Conservation (phyloP, 2,113 vertebrate genomes). For the Myiozetetes cayanensis region DNA sequence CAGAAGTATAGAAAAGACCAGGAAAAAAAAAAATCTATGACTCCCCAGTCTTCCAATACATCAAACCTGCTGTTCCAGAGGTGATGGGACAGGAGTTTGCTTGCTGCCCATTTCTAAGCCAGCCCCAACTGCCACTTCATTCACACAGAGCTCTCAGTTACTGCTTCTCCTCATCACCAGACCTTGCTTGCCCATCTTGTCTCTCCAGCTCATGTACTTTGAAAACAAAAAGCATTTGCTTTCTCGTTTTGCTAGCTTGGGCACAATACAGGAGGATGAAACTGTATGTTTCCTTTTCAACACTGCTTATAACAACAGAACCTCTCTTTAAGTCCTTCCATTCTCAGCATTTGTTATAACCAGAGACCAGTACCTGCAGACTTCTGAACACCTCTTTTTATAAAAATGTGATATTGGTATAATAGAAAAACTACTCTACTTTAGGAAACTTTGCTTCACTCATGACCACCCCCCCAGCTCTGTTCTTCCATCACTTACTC, state of each 20-base stretch:
- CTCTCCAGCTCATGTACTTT: not conserved
- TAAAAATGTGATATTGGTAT: not conserved
- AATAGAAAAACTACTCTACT: not conserved
- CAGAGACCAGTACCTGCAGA: not conserved
- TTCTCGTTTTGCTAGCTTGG: not conserved
- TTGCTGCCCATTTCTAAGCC: not conserved
- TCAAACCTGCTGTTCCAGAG: not conserved
- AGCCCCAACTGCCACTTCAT: not conserved
- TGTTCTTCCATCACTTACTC: not conserved
- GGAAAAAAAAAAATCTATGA: not conserved
- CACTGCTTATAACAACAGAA: not conserved
- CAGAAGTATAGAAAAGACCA: not conserved
- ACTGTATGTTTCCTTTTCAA: not conserved
- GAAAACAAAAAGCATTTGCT: not conserved
- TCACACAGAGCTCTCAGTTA: fast-evolving
- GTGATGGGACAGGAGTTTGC: not conserved
- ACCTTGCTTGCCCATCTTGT: not conserved
- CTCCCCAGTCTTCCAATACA: not conserved
- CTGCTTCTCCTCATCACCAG: not conserved
- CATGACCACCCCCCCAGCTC: not conserved
- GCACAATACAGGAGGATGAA: not conserved
- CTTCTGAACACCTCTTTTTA: not conserved
- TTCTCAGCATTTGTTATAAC: not conserved
- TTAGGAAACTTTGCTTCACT: not conserved
- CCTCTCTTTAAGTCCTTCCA: not conserved